Percentiles rank a stretch among this genome's conserved stretches.
These are phyloP conservation scores for Esox masquinongy DNA, from an alignment of 2,797 vertebrate genomes.

Conservation along the genomic window DNA sequence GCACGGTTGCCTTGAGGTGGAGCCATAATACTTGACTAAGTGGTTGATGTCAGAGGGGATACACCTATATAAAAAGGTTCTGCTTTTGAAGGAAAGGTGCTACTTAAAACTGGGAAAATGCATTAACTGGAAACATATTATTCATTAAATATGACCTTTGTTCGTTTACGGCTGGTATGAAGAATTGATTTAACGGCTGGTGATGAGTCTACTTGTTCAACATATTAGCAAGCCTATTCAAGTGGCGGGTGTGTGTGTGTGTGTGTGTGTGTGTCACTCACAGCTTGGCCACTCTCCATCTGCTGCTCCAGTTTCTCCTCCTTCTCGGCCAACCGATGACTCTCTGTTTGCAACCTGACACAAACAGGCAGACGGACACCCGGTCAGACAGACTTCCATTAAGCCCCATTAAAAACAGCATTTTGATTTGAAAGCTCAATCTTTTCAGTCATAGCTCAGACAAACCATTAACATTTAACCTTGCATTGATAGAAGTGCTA, in stretches of 20 bases:
- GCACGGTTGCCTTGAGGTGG: conserved; percentile 38
- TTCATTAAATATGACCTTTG: conserved; percentile 45
- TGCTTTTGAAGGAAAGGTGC: conserved; percentile 51
- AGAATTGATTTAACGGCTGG: conserved; percentile 45
- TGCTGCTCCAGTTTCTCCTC: conserved; percentile 51
- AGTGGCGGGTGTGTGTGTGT: conserved; percentile 25
- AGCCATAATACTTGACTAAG: conserved; percentile 44
- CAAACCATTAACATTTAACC: neutral
- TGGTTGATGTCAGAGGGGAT: conserved; percentile 35
- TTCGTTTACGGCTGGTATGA: conserved; percentile 42
- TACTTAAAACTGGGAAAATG: conserved; percentile 55
- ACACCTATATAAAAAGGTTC: conserved; percentile 44
- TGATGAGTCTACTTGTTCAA: conserved; percentile 47
- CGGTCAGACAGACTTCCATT: neutral
- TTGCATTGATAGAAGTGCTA: neutral
- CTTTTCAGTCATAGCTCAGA: neutral
- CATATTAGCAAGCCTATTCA: conserved; percentile 27
- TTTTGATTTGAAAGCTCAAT: neutral
- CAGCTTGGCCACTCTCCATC: conserved; percentile 52
- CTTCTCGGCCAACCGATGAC: conserved; percentile 45
- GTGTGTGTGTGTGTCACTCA: conserved; percentile 35
- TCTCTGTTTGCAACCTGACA: conserved; percentile 62
- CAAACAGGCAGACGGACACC: conserved; percentile 10
- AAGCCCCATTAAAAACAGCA: neutral
- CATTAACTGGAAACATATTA: conserved; percentile 46